These are phyloP conservation scores for Hormaphis cornu DNA, from an alignment of 1,140 invertebrate genomes.

Conservation along the genomic window DNA sequence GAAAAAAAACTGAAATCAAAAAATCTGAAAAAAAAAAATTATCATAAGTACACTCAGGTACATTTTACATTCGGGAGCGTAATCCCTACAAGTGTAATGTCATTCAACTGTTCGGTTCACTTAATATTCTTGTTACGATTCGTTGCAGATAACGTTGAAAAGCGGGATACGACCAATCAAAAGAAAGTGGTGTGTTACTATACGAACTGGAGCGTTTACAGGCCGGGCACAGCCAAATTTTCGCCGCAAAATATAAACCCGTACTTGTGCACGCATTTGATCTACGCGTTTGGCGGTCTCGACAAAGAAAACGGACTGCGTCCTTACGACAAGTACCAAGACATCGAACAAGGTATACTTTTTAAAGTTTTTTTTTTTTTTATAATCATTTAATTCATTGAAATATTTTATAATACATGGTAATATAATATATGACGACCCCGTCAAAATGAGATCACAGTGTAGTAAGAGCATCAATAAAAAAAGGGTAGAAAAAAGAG, in stretches of 20 bases:
- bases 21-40: too few species aligned
- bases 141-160: slow-evolving; percentile 33
- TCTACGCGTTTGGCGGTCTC: slow-evolving; percentile 89
- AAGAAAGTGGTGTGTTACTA: slow-evolving; percentile 81
- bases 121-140: background rate
- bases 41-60: too few species aligned
- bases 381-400: too few species aligned
- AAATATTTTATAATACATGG: too few species aligned
- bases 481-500: too few species aligned
- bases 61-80: too few species aligned
- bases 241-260: slow-evolving; percentile 92
- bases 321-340: slow-evolving; percentile 89
- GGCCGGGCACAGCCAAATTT: slow-evolving; percentile 79
- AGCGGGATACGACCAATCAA: slow-evolving; percentile 9
- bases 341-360: slow-evolving; percentile 79
- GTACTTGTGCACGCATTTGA: slow-evolving; percentile 87
- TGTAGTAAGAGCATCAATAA: too few species aligned
- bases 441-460: too few species aligned
- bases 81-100: too few species aligned
- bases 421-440: too few species aligned
- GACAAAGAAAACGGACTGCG: slow-evolving; percentile 82
- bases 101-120: too few species aligned
- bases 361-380: background rate
- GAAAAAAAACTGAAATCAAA: too few species aligned
- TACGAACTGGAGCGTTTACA: slow-evolving; percentile 88